Percentiles rank a stretch among this genome's conserved stretches.
These are phyloP conservation scores for Drosophila ercepeae DNA, from an alignment of 1,140 invertebrate genomes.

Conservation along the genomic window DNA sequence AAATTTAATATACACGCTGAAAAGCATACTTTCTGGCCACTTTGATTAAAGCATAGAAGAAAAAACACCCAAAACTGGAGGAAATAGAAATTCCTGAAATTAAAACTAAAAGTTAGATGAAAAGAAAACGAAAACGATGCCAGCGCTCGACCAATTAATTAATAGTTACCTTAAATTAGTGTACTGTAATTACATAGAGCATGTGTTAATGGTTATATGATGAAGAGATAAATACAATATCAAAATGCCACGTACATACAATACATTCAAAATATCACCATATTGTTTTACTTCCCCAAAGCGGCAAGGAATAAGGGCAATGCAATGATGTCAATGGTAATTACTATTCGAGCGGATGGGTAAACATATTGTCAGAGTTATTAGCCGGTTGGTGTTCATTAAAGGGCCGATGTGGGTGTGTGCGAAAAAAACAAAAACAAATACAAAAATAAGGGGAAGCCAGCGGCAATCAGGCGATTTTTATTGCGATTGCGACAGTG, in stretches of 20 bases:
- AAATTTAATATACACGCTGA: conserved; percentile 64
- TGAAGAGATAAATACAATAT: conserved; percentile 74
- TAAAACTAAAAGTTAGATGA: not conserved
- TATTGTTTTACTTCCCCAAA: conserved; percentile 20
- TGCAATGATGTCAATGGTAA: conserved; percentile 64
- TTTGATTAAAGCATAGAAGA: conserved; percentile 30
- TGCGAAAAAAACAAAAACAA: not conserved
- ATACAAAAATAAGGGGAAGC: conserved; percentile 4
- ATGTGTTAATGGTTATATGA: conserved; percentile 77
- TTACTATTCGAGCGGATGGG: conserved; percentile 38
- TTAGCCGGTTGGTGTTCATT: conserved; percentile 45
- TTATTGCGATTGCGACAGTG: conserved; percentile 45
- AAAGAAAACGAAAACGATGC: conserved; percentile 48
- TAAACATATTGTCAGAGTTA: conserved; percentile 55
- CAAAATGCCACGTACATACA: conserved; percentile 52
- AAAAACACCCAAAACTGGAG: conserved; percentile 14
- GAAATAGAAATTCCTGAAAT: conserved; percentile 30
- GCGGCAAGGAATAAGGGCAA: conserved; percentile 5
- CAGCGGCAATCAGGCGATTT: conserved; percentile 40
- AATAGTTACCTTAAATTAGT: conserved; percentile 77
- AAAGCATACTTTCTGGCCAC: conserved; percentile 63
- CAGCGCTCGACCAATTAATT: conserved; percentile 81
- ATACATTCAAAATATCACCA: too few species aligned
- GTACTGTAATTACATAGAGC: conserved; percentile 72
- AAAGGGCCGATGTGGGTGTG: conserved; percentile 8